These are phyloP conservation scores for Fragum fragum DNA, from an alignment of 2,888 invertebrate genomes.

Conservation along the genomic window DNA sequence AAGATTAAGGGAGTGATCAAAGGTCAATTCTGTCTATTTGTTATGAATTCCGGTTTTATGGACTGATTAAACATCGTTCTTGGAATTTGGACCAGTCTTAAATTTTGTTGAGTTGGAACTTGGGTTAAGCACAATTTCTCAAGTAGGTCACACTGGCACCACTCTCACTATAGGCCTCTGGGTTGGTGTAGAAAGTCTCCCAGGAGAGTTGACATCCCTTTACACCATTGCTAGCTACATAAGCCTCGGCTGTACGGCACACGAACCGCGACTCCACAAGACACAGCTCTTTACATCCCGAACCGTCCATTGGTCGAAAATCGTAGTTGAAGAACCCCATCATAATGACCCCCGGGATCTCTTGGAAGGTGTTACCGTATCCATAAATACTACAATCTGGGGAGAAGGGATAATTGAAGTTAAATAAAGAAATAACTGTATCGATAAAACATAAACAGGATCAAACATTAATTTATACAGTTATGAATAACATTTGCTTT, in stretches of 20 bases:
- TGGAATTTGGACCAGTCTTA: too few relatives aligned
- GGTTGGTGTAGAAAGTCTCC: constrained; percentile 27
- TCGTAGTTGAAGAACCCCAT: constrained; percentile 21
- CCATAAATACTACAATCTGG: constrained; percentile 14
- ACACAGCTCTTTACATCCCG: constrained; percentile 8
- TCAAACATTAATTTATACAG: too few relatives aligned
- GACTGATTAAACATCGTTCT: too few relatives aligned
- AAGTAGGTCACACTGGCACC: not conserved
- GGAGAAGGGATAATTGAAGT: not conserved
- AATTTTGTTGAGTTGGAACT: too few relatives aligned
- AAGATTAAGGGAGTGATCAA: too few relatives aligned
- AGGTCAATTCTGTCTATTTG: too few relatives aligned
- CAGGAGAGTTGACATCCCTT: constrained; percentile 7
- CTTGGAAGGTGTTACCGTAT: constrained; percentile 12
- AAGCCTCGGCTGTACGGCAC: constrained; percentile 27
- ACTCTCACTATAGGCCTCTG: constrained; percentile 5
- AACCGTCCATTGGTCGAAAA: constrained; percentile 19
- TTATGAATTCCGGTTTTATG: too few relatives aligned
- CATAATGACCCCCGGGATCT: not conserved
- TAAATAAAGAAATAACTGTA: not conserved
- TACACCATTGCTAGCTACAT: not conserved
- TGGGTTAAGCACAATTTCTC: constrained; percentile 10
- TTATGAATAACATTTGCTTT: too few relatives aligned
- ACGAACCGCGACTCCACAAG: constrained; percentile 11
- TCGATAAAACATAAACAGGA: not conserved